Evolutionary conservation across 2,797 vertebrate species (phyloP).

Genomic region (Poeciliopsis gracilis): DNA sequence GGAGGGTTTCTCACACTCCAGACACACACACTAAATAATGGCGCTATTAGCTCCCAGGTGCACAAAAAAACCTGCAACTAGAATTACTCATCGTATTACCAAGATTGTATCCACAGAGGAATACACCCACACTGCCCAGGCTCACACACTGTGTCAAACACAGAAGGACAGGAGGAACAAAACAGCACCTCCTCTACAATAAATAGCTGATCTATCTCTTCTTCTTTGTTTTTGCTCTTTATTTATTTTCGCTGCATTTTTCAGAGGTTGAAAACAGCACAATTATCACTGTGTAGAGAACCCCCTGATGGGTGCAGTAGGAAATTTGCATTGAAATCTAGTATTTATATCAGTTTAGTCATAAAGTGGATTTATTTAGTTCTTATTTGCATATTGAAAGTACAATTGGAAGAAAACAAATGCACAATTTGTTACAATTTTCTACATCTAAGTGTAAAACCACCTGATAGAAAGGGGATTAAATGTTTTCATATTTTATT

Average conservation of each 20-base stretch:
- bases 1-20: slow-evolving; percentile 15
- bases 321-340: slow-evolving; percentile 1
- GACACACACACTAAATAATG: slow-evolving; percentile 28
- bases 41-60: slow-evolving; percentile 44
- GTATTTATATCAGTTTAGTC: neutral
- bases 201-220: slow-evolving; percentile 17
- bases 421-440: neutral
- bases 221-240: neutral
- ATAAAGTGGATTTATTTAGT: slow-evolving; percentile 7
- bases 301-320: slow-evolving; percentile 11
- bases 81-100: slow-evolving; percentile 62
- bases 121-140: slow-evolving; percentile 65
- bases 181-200: slow-evolving; percentile 29
- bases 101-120: slow-evolving; percentile 49
- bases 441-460: neutral
- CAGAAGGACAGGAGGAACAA: slow-evolving; percentile 37
- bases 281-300: slow-evolving; percentile 24
- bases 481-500: neutral
- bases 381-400: neutral
- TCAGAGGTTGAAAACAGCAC: slow-evolving; percentile 14
- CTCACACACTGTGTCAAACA: slow-evolving; percentile 42
- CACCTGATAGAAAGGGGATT: neutral
- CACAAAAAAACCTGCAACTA: slow-evolving; percentile 39
- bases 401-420: neutral
- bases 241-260: neutral